These are phyloP conservation scores for Thaumatotibia leucotreta DNA, from an alignment of 1,140 invertebrate genomes.

Conservation along the genomic window DNA sequence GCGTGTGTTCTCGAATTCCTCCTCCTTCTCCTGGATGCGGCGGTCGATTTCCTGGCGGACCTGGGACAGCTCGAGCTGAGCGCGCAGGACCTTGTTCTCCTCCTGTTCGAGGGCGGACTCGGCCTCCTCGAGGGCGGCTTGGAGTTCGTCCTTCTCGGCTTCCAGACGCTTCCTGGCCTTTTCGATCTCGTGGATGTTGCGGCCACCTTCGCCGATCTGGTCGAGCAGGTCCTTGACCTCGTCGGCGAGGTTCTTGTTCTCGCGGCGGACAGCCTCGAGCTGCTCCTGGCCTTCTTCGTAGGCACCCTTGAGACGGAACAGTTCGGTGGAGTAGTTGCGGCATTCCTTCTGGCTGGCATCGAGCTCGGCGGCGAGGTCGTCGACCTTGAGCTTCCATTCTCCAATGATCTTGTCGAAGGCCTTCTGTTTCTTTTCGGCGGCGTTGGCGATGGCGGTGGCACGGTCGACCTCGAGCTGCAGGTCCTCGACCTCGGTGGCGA, in stretches of 20 bases:
- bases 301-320: constrained; percentile 98
- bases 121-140: constrained; percentile 98
- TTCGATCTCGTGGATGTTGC: constrained; percentile 99
- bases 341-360: constrained; percentile 99
- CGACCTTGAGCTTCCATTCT: constrained; percentile 99
- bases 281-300: constrained; percentile 99
- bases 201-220: constrained; percentile 98
- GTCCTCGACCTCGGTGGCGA: constrained; percentile 98
- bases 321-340: constrained; percentile 99
- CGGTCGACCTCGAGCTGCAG: constrained; percentile 98
- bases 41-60: constrained; percentile 99
- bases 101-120: constrained; percentile 99
- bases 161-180: constrained; percentile 98
- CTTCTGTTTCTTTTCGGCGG: constrained; percentile 99
- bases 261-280: constrained; percentile 96
- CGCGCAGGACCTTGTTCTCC: constrained; percentile 97
- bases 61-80: constrained; percentile 97
- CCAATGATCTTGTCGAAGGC: constrained; percentile 99
- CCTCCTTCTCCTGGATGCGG: constrained; percentile 99
- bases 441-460: constrained; percentile 95
- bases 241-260: constrained; percentile 99
- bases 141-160: constrained; percentile 99
- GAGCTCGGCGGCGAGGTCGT: constrained; percentile 97
- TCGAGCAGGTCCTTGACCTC: constrained; percentile 99
- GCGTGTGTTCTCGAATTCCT: constrained; percentile 99